Conservation (phyloP, 2,113 vertebrate genomes). For the Tychaedon coryphoeus region DNA sequence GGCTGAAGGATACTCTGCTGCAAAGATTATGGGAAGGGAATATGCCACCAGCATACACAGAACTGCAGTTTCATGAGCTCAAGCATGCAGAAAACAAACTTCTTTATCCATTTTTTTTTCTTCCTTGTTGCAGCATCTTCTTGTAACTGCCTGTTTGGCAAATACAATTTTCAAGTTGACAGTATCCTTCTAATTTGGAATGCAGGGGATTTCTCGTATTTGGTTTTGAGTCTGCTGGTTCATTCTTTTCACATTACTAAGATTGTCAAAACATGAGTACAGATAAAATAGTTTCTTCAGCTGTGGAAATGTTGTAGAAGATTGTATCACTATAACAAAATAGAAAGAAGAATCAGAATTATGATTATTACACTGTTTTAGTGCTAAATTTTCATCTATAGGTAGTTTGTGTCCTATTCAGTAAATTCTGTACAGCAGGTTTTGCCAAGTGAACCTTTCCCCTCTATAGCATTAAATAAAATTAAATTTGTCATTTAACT, state of each 20-base stretch:
- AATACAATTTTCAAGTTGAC: neutral
- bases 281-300: conserved; percentile 7
- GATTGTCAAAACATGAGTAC: conserved; percentile 10
- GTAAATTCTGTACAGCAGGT: neutral
- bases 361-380: neutral
- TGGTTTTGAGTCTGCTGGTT: conserved; percentile 10
- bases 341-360: neutral
- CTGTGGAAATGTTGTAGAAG: neutral
- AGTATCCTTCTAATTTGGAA: neutral
- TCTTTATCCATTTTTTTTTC: neutral
- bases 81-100: neutral
- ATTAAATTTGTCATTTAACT: neutral
- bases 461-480: neutral
- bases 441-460: neutral
- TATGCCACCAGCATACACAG: neutral
- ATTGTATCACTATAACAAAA: neutral
- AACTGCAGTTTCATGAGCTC: neutral
- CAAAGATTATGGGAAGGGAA: neutral
- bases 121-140: neutral
- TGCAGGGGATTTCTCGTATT: conserved; percentile 44
- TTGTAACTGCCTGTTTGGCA: neutral
- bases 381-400: neutral
- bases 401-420: neutral
- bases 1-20: neutral
- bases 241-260: conserved; percentile 42